Evolutionary conservation across 2,888 invertebrate species (phyloP).

Genomic region (Lacanobia oleracea): DNA sequence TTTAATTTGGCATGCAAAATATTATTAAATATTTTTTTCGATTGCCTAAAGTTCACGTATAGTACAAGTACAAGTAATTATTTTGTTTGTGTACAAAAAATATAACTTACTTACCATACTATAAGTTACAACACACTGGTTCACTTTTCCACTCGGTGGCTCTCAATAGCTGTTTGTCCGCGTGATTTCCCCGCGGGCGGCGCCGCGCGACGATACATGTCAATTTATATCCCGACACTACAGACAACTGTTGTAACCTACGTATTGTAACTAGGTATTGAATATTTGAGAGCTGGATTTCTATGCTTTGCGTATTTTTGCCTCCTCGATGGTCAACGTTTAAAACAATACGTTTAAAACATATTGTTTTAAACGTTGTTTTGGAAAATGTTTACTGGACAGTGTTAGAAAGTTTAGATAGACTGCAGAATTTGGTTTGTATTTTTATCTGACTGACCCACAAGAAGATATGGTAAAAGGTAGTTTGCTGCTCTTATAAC

Average conservation of each 20-base stretch:
- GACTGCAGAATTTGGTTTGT: no score
- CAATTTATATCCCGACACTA: conserved; percentile 6
- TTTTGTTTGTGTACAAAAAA: no score
- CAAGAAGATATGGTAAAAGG: background rate
- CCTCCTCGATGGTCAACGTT: no score
- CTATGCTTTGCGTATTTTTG: no score
- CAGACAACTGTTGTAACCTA: background rate
- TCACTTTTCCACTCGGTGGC: background rate
- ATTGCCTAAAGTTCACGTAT: no score
- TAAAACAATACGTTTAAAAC: no score
- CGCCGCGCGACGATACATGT: background rate
- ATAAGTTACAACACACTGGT: background rate
- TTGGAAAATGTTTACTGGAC: background rate
- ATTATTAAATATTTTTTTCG: no score
- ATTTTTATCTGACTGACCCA: no score
- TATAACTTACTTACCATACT: background rate
- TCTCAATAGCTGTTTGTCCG: conserved; percentile 15
- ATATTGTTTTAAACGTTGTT: background rate
- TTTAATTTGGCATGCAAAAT: no score
- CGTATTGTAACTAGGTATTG: background rate
- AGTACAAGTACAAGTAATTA: no score
- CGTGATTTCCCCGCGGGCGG: conserved; percentile 27
- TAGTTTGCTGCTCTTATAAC: background rate
- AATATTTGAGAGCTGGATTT: background rate
- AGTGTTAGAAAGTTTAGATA: background rate